Evolutionary conservation across 2,888 invertebrate species (phyloP).

Genomic region (Aporophyla lueneburgensis): DNA sequence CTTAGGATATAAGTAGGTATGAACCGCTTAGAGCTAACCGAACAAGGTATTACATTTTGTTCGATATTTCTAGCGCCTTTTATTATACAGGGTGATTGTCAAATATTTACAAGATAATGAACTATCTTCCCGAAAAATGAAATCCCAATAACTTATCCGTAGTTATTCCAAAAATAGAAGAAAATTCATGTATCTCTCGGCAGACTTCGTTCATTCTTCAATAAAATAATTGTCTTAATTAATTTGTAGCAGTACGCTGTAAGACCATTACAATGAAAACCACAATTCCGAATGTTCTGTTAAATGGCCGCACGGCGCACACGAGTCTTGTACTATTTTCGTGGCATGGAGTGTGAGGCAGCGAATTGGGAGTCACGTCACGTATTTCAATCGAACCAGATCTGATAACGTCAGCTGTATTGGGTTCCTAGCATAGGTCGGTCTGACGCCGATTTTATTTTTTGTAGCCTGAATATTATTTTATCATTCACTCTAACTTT

Average conservation of each 20-base stretch:
- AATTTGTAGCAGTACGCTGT: slow-evolving; percentile 20
- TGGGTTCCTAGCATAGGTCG: slow-evolving; percentile 68
- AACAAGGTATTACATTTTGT: slow-evolving; percentile 23
- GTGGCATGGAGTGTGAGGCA: slow-evolving; percentile 64
- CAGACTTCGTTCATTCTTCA: neutral
- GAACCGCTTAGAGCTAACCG: slow-evolving; percentile 40
- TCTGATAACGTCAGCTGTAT: slow-evolving; percentile 76
- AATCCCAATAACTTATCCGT: no score
- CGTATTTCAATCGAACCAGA: slow-evolving; percentile 86
- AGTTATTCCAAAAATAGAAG: neutral
- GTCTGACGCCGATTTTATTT: slow-evolving; percentile 54
- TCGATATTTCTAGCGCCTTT: slow-evolving; percentile 15
- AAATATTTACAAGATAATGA: neutral
- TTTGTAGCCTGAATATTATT: slow-evolving; percentile 42
- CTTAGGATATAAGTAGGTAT: slow-evolving; percentile 42
- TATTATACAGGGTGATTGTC: neutral
- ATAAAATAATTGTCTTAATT: neutral
- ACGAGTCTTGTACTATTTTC: slow-evolving; percentile 71
- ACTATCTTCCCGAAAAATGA: neutral
- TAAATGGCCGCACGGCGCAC: slow-evolving; percentile 71
- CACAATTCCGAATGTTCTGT: slow-evolving; percentile 62
- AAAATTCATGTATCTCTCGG: neutral
- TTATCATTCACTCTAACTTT: slow-evolving; percentile 42
- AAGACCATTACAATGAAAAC: slow-evolving; percentile 44
- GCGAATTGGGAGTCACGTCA: slow-evolving; percentile 79